These are phyloP conservation scores for Drosophila bocqueti DNA, from an alignment of 1,140 invertebrate species.

Conservation along the genomic window DNA sequence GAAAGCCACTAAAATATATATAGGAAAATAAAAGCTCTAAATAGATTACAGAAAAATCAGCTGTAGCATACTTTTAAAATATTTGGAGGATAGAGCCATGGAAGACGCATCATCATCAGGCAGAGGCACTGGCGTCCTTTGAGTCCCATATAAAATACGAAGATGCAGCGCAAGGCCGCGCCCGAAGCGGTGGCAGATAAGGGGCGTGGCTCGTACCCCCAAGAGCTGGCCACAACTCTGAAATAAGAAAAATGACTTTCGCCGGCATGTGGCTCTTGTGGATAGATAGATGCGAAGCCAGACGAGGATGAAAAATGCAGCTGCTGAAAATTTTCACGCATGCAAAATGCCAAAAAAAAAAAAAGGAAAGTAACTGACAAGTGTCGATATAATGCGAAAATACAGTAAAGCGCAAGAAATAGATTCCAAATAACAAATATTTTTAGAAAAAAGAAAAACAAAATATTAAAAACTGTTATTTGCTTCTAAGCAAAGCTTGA, in stretches of 20 bases:
- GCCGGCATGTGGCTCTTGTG: conserved; percentile 35
- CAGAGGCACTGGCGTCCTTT: conserved; percentile 10
- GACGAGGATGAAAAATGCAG: conserved; percentile 49
- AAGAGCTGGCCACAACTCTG: conserved; percentile 48
- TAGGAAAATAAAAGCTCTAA: neutral
- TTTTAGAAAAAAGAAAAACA: no score
- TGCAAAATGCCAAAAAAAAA: conserved; percentile 30
- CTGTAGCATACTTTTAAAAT: no score
- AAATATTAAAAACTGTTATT: neutral
- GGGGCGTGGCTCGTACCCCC: conserved; percentile 11
- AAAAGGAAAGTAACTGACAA: conserved; percentile 15
- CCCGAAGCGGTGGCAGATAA: neutral
- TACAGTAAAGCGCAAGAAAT: neutral
- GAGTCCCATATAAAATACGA: conserved; percentile 34
- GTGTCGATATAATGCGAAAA: conserved; percentile 32
- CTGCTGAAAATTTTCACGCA: conserved; percentile 44
- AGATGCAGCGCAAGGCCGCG: conserved; percentile 18
- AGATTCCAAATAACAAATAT: neutral
- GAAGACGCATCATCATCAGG: conserved; percentile 25
- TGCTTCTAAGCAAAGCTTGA: neutral
- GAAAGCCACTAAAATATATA: no score
- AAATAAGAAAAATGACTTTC: conserved; percentile 62
- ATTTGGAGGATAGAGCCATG: neutral
- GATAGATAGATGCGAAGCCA: conserved; percentile 13
- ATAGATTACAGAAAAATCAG: no score